Conservation (phyloP, 2,888 invertebrate genomes). For the Athalia circularis region DNA sequence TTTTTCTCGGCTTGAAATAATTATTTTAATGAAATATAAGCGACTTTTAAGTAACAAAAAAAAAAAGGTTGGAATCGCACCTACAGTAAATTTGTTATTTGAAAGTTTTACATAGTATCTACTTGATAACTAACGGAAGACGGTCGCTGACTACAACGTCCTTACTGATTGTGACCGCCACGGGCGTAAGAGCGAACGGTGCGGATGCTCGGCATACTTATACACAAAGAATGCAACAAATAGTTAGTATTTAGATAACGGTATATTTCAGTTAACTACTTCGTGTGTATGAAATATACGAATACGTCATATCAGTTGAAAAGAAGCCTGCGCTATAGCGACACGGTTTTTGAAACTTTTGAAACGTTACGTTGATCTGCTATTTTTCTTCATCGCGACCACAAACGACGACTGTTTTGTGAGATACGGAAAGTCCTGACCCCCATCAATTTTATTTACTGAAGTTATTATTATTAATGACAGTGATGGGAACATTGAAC, state of each 20-base stretch:
- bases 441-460: constrained; percentile 6
- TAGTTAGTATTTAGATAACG: constrained; percentile 30
- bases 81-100: constrained; percentile 26
- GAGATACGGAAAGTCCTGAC: no score
- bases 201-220: constrained; percentile 36
- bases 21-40: no score
- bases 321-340: background rate
- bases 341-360: background rate
- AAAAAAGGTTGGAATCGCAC: constrained; percentile 24
- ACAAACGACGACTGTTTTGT: background rate
- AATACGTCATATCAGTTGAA: background rate
- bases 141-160: background rate
- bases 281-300: background rate
- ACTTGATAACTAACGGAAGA: constrained; percentile 27
- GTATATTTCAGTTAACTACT: constrained; percentile 5
- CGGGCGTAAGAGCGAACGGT: constrained; percentile 12
- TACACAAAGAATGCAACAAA: constrained; percentile 23
- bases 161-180: background rate
- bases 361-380: constrained; percentile 5
- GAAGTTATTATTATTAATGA: constrained; percentile 21
- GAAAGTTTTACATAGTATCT: background rate
- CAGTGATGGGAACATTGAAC: background rate
- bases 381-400: background rate
- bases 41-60: background rate
- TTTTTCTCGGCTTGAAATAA: no score